Percentiles rank a stretch among this genome's conserved stretches.
Evolutionary conservation across 1,140 invertebrate genomes (phyloP).

Genomic region (Zaprionus camerounensis): DNA sequence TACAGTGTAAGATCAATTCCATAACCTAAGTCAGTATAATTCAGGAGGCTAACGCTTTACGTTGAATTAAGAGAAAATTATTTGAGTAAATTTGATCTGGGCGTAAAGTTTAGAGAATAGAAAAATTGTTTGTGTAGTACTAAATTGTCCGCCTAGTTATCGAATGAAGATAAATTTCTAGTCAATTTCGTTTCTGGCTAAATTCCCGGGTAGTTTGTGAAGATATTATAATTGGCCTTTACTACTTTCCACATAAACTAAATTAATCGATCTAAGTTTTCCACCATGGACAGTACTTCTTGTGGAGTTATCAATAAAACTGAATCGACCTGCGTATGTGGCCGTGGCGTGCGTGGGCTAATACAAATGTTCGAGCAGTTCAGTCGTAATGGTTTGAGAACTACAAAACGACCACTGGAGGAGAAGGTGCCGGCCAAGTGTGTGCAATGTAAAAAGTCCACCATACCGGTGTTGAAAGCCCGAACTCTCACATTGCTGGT

Average conservation of each 20-base stretch:
- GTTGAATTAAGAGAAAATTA: not conserved
- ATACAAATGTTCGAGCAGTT: constrained; percentile 4
- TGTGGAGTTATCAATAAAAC: not conserved
- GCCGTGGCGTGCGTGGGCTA: not conserved
- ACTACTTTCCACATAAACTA: not conserved
- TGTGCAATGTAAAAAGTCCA: not conserved
- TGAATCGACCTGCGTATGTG: not conserved
- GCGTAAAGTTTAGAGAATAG: too few relatives aligned
- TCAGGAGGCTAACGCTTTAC: too few relatives aligned
- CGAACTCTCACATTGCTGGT: constrained; percentile 18
- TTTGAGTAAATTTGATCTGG: not conserved
- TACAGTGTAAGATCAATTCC: too few relatives aligned
- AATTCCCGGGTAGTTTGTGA: not conserved
- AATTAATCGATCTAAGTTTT: not conserved
- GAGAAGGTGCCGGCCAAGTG: not conserved
- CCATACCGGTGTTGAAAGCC: not conserved
- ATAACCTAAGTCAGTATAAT: too few relatives aligned
- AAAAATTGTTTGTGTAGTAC: too few relatives aligned
- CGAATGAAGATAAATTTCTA: too few relatives aligned
- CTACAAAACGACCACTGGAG: not conserved
- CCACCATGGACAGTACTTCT: not conserved
- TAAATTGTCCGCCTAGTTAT: too few relatives aligned
- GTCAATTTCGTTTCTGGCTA: too few relatives aligned
- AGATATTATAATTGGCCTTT: not conserved
- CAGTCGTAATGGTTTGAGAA: not conserved